phyloP scores from a whole-genome alignment of 2,113 vertebrate genomes.

The Amia ocellicauda region DNA sequence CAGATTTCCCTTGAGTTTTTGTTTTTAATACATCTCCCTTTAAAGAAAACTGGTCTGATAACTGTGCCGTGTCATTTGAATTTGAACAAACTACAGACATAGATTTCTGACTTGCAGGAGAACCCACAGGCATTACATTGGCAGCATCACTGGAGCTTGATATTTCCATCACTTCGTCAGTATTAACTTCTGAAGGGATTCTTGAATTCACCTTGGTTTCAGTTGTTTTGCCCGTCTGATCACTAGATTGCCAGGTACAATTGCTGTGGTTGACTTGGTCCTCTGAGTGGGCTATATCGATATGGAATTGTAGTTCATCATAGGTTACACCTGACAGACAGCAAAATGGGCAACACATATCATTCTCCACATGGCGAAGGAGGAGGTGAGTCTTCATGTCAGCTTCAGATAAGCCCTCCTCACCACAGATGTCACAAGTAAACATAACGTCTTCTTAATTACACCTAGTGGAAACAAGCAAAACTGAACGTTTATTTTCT shows the following conservation, averaged over 20 bases:
- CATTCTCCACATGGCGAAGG: slow-evolving; percentile 57
- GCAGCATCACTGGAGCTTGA: neutral
- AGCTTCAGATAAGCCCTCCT: slow-evolving; percentile 58
- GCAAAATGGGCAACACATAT: slow-evolving; percentile 65
- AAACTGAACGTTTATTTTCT: slow-evolving; percentile 23
- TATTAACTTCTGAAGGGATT: neutral
- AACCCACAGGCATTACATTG: neutral
- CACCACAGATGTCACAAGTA: slow-evolving; percentile 72
- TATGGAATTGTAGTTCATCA: slow-evolving; percentile 66
- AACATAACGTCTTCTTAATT: slow-evolving; percentile 54
- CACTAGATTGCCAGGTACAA: neutral
- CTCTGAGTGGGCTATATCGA: slow-evolving; percentile 62
- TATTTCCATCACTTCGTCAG: no score
- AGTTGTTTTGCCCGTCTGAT: neutral
- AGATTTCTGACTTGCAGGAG: neutral
- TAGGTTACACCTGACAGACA: slow-evolving; percentile 60
- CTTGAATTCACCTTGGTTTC: neutral
- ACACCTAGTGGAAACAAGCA: slow-evolving; percentile 23
- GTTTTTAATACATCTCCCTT: no score
- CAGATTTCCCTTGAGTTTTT: neutral
- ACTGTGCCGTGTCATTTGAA: no score
- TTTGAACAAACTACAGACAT: neutral
- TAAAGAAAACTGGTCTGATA: no score
- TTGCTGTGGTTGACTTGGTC: neutral
- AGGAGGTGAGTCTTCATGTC: slow-evolving; percentile 66